Conservation (phyloP, 2,113 vertebrate genomes). For the Poeciliopsis prolifica region DNA sequence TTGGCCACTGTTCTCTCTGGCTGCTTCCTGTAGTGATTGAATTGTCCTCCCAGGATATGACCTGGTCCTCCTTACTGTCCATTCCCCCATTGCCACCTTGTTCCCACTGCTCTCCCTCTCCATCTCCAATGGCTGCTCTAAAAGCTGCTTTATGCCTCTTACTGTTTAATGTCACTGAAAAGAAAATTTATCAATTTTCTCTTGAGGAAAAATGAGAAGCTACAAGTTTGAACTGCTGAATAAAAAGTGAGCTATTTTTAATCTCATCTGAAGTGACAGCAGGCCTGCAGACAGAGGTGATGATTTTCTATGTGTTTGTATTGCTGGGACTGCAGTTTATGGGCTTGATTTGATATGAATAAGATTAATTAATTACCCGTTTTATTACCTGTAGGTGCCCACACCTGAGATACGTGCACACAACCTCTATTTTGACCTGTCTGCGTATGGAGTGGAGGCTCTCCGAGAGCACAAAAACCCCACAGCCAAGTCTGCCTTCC, state of each 20-base stretch:
- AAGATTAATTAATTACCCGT: not conserved
- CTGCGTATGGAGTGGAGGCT: conserved; percentile 81
- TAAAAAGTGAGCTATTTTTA: conserved; percentile 35
- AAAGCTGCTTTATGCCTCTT: conserved; percentile 38
- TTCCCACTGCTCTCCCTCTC: not conserved
- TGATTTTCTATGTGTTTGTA: not conserved
- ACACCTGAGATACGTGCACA: conserved; percentile 84
- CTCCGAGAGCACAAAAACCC: conserved; percentile 69
- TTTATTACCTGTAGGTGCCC: conserved; percentile 71
- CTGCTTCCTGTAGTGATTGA: conserved; percentile 72
- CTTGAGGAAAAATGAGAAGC: conserved; percentile 38
- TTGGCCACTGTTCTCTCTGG: conserved; percentile 39
- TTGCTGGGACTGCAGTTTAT: not conserved
- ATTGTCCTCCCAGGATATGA: conserved; percentile 69
- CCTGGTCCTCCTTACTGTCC: conserved; percentile 33
- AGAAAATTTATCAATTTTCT: conserved; percentile 44
- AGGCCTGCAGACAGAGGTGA: not conserved
- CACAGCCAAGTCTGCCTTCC: conserved; percentile 75
- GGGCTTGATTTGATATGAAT: conserved; percentile 13
- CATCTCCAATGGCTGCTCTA: conserved; percentile 29
- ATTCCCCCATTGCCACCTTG: conserved; percentile 5
- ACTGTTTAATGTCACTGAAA: conserved; percentile 53
- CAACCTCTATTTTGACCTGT: conserved; percentile 83
- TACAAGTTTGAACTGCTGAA: conserved; percentile 26
- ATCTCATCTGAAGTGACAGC: conserved; percentile 22